These are phyloP conservation scores for Peromyscus melanophrys DNA, from an alignment of 2,797 vertebrate species.

Conservation along the genomic window DNA sequence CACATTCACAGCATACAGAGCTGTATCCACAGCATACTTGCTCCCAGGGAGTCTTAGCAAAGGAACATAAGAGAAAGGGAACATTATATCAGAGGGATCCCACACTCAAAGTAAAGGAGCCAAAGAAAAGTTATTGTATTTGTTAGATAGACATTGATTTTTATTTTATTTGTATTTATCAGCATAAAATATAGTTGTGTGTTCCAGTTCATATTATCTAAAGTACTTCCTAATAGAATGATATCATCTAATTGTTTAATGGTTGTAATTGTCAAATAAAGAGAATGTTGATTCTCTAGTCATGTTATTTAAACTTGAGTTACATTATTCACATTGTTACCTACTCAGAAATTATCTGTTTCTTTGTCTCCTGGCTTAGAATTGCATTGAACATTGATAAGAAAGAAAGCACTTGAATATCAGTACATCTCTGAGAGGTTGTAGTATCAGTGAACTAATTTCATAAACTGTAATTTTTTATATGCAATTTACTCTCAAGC, in stretches of 20 bases:
- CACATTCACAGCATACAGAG: no score
- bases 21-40: background rate
- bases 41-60: background rate
- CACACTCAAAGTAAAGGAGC: background rate
- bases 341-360: constrained; percentile 59
- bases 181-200: constrained; percentile 15
- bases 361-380: constrained; percentile 25
- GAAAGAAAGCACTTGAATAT: constrained; percentile 33
- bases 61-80: background rate
- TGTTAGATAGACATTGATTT: constrained; percentile 37
- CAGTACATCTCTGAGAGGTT: constrained; percentile 13
- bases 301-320: background rate
- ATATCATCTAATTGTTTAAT: background rate
- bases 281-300: background rate
- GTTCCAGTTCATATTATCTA: background rate
- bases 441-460: background rate
- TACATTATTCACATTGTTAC: background rate
- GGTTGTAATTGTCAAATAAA: background rate
- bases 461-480: constrained; percentile 52
- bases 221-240: background rate
- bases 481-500: constrained; percentile 29
- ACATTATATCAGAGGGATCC: background rate
- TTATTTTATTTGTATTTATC: background rate
- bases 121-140: background rate
- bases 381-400: background rate